These are phyloP conservation scores for Apotomis capreana DNA, from an alignment of 2,888 invertebrate genomes.

Conservation along the genomic window DNA sequence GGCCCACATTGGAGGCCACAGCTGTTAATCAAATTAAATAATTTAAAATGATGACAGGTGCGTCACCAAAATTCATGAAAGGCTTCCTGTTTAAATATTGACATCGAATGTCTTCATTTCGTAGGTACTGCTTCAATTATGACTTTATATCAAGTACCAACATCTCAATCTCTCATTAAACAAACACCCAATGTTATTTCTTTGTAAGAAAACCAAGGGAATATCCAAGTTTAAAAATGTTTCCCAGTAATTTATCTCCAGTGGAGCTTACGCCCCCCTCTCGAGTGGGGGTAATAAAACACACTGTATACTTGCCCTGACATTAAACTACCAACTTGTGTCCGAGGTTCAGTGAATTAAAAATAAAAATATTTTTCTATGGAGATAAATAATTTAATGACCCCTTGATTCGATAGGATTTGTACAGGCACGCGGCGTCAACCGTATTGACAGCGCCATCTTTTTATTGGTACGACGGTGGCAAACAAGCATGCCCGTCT, in stretches of 20 bases:
- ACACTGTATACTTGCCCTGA: slow-evolving; percentile 15
- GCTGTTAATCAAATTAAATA: neutral
- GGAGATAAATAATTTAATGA: no score
- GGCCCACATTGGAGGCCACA: no score
- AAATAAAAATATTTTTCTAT: no score
- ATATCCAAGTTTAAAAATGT: slow-evolving; percentile 18
- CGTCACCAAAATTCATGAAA: no score
- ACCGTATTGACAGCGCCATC: no score
- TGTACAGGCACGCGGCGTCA: no score
- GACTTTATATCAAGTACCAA: neutral
- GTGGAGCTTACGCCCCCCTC: slow-evolving; percentile 1
- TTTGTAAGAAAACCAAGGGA: slow-evolving; percentile 16
- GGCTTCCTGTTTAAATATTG: no score
- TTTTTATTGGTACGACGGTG: no score
- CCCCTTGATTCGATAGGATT: no score
- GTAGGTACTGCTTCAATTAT: neutral
- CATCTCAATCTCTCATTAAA: neutral
- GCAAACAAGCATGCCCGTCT: no score
- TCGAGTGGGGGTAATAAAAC: slow-evolving; percentile 24
- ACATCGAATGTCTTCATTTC: no score
- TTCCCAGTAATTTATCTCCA: slow-evolving; percentile 26
- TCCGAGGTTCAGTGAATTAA: slow-evolving; percentile 5
- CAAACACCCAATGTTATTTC: slow-evolving; percentile 4
- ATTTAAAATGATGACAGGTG: neutral
- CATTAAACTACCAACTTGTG: neutral